Base-by-base conservation (phyloP, 1,140 invertebrate species). In the Drosophila cardini region DNA sequence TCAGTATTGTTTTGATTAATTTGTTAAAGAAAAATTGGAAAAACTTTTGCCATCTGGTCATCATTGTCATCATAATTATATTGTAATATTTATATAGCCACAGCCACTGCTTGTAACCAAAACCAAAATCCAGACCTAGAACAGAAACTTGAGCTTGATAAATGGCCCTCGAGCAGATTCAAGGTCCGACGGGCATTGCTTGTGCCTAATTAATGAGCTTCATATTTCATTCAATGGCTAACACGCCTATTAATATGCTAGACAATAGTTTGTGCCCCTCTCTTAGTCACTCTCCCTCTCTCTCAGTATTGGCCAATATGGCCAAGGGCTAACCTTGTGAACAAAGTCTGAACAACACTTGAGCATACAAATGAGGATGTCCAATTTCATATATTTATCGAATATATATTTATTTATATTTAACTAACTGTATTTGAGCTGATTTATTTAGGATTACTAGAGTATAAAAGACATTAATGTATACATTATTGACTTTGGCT, bases 61-160 rank as follows among this genome's bases (percentile, higher is more conserved):
- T 85, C 64, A 68, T 81, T 65, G 69, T 62, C 69, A 67, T 81
- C 69, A 86, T 84, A 81, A 84, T 84, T 71, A 86, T 78, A 81
- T 74, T 81, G 74, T 77, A 78, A 81, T 86, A 86, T 80, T 72
- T 70, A 70, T 70, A 62, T 34, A 61, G 65, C 65, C 68, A 30
- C 11, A 21, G 3, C 52, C 52, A 26, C 1, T 26, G 21, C 21
- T 5, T 2, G 21, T 30, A 42, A 26, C 46, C 18, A 18, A 26
- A 11, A 15, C n/a, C 42, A 46, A 42, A 53, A 42, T 4, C 8
- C 30, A 36, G 34, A 53, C 26, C 50, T 6, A 7, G 7, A 52
- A 2, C 15, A 16, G 71, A 61, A 69, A 85, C 77, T 77, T 80
- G 63, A 85, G 72, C 46, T 70, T 84, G 82, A 84, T 84, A 74